These are phyloP conservation scores for Drosophila sucinea DNA, from an alignment of 1,140 invertebrate species.

Conservation along the genomic window DNA sequence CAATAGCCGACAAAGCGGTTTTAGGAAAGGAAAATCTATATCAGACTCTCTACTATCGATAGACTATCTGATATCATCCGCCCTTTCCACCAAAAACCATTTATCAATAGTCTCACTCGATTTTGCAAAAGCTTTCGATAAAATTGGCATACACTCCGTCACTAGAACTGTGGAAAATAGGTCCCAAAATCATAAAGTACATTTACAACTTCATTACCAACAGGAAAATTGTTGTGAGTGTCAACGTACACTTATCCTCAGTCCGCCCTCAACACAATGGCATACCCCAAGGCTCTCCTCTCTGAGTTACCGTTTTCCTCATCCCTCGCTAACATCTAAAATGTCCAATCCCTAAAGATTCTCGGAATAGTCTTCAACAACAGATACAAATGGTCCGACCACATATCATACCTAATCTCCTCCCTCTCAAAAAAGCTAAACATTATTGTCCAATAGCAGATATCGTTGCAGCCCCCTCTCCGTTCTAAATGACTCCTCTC, in stretches of 20 bases:
- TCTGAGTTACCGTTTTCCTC: no score
- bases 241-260: no score
- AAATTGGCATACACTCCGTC: neutral
- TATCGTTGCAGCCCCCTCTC: neutral
- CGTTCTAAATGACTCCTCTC: neutral
- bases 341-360: neutral
- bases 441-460: neutral
- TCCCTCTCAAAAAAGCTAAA: conserved; percentile 2
- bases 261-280: neutral
- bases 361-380: neutral
- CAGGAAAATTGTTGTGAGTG: neutral
- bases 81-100: no score
- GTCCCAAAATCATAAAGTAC: neutral
- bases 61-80: no score
- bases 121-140: neutral
- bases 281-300: neutral
- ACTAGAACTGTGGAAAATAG: neutral
- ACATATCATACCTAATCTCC: neutral
- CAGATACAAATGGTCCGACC: neutral
- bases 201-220: neutral
- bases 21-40: no score
- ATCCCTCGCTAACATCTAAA: neutral
- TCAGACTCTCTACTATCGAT: no score
- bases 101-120: neutral
- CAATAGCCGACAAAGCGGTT: no score